Conservation (phyloP, 1,140 invertebrate genomes). For the Trypoxylus dichotomus region DNA sequence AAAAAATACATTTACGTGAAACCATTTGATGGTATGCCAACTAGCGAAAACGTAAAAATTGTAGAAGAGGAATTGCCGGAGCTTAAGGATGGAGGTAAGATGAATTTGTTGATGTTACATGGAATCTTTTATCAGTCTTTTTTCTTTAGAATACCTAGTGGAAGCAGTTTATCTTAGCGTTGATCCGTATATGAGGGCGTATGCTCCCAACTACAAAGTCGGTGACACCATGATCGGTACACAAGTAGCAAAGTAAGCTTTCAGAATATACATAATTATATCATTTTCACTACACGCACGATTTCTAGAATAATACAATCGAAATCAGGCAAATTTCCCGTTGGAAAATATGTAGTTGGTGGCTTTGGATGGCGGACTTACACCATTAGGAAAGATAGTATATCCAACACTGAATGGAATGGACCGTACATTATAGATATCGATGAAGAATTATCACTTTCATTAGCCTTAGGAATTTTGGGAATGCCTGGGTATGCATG, state of each 20-base stretch:
- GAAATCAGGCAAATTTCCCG: slow-evolving; percentile 54
- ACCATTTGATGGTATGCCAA: slow-evolving; percentile 64
- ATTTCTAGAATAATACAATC: slow-evolving; percentile 51
- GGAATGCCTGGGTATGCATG: background rate
- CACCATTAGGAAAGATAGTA: slow-evolving; percentile 51
- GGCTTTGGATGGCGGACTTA: slow-evolving; percentile 61
- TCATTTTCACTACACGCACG: too few species aligned
- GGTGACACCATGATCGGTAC: slow-evolving; percentile 63
- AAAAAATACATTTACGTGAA: slow-evolving; percentile 63
- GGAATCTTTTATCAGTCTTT: background rate
- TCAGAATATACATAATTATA: too few species aligned
- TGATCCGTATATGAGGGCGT: slow-evolving; percentile 69
- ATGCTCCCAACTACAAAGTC: slow-evolving; percentile 55
- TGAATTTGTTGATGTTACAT: slow-evolving; percentile 1
- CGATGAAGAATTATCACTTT: slow-evolving; percentile 54
- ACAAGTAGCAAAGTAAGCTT: slow-evolving; percentile 61
- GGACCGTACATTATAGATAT: slow-evolving; percentile 51
- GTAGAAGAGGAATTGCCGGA: slow-evolving; percentile 63
- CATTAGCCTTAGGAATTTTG: slow-evolving; percentile 49
- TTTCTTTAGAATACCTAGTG: slow-evolving; percentile 62
- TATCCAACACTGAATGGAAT: background rate
- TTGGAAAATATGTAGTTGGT: slow-evolving; percentile 55
- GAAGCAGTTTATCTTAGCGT: slow-evolving; percentile 68
- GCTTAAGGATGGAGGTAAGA: slow-evolving; percentile 64
- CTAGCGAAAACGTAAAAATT: slow-evolving; percentile 63